A percentile compares a stretch with the other conserved stretches of the same genome.
phyloP scores from a whole-genome alignment of 2,797 vertebrate genomes.

The Numenius phaeopus region DNA sequence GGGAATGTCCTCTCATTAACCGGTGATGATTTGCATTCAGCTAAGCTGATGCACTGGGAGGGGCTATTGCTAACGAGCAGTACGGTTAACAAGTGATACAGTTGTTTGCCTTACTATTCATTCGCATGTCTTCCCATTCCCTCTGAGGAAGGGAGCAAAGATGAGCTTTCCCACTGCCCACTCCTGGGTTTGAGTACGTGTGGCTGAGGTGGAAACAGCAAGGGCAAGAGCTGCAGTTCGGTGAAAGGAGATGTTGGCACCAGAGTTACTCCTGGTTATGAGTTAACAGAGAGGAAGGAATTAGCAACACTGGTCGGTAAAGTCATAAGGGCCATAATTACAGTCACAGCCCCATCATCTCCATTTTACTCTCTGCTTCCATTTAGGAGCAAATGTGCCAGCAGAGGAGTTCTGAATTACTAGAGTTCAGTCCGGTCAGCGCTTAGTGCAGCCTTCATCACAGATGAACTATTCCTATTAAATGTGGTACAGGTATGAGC shows the following conservation, averaged over 20 bases:
- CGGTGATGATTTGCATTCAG: not conserved
- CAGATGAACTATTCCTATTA: not conserved
- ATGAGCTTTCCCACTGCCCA: not conserved
- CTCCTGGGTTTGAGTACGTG: fast-evolving
- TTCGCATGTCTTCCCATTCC: not conserved
- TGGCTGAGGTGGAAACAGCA: not conserved
- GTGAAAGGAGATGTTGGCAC: not conserved
- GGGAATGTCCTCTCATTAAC: not conserved
- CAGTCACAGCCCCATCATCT: not conserved
- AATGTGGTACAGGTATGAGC: not conserved
- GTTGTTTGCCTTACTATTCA: not conserved
- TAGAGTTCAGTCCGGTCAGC: not conserved
- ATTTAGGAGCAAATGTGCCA: not conserved
- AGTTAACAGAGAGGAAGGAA: not conserved
- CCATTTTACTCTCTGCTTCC: not conserved
- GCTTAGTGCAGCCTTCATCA: not conserved
- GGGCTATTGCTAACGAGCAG: not conserved
- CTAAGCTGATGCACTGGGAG: not conserved
- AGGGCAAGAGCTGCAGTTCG: not conserved
- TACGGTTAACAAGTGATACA: not conserved
- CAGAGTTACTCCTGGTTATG: not conserved
- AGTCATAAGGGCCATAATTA: not conserved
- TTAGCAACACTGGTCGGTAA: not conserved
- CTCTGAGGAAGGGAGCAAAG: not conserved
- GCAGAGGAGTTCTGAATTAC: not conserved